Conservation (phyloP, 2,797 vertebrate genomes). For the Pseudotriccus pelzelni region DNA sequence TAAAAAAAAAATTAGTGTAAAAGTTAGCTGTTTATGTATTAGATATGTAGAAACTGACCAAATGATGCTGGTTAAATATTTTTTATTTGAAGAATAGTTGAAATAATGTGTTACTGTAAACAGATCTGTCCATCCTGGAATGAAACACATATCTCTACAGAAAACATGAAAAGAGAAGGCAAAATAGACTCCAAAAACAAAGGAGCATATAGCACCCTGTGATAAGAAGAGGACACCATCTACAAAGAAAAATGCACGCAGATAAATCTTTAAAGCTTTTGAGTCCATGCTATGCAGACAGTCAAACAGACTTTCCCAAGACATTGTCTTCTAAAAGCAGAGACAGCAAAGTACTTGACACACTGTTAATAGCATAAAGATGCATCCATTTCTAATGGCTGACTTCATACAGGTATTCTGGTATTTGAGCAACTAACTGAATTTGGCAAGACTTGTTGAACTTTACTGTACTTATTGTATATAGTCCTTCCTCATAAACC, state of each 20-base stretch:
- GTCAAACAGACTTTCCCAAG: not conserved
- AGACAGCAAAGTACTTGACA: not conserved
- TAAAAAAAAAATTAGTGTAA: not conserved
- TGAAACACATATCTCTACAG: not conserved
- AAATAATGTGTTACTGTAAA: not conserved
- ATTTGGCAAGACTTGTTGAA: not conserved
- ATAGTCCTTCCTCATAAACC: not conserved
- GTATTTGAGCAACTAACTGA: not conserved
- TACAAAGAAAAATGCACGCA: not conserved
- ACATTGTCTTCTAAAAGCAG: not conserved
- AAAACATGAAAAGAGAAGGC: not conserved
- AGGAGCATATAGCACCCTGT: not conserved
- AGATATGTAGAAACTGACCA: not conserved
- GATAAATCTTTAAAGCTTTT: not conserved
- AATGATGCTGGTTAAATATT: not conserved
- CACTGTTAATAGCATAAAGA: not conserved
- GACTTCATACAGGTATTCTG: not conserved
- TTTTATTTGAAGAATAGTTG: not conserved
- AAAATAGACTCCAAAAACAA: not conserved
- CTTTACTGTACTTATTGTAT: not conserved
- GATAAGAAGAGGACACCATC: not conserved
- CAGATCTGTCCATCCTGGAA: not conserved
- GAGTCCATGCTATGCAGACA: not conserved
- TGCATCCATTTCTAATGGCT: not conserved
- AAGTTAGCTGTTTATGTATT: not conserved